Base-by-base conservation (phyloP, 2,797 vertebrate species). In the Silurus lanzhouensis region DNA sequence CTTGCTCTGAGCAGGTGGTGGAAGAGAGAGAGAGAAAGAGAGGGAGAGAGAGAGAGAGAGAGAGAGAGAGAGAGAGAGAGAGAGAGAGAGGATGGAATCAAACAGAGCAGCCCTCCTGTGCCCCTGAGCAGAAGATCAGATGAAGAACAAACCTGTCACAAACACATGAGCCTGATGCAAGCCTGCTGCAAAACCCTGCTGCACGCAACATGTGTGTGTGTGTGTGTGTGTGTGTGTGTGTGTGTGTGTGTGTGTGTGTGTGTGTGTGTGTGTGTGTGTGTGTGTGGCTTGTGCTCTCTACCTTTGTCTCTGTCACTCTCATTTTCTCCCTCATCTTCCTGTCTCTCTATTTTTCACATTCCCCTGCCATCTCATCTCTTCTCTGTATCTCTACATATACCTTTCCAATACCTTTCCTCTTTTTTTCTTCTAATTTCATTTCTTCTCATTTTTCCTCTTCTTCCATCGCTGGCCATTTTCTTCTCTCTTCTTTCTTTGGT, bases 81-180 rank as follows among this genome's bases (percentile, higher is more conserved):
- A 92, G 92, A 94, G 91, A 92, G 92, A 92, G 92, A 91, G 91
- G 92, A 93, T 92, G 92, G 94, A 94, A 95, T 95, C 94, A 95
- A 95, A 95, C 93, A 91, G 91, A 92, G 92, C 92, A 91, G 88
- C 81, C 80, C 83, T 82, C 77, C 67, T 91, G 92, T 93, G 92
- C 93, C 95, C 89, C 91, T 94, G 93, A 94, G 95, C 94, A 93
- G 91, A 91, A 94, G 94, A 95, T 95, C 94, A 95, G 94, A 95
- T 92, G 91, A 93, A 93, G 93, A 93, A 92, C 92, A 94, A 94
- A 93, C 93, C 94, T 94, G 94, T 93, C 93, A 93, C 92, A 94
- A 93, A 94, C 93, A 92, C 93, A 88, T 15, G 15, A 84, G 86
- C 72, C 94, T 96, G 95, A 95, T 92, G 95, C 94, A 95, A 95